These are phyloP conservation scores for Enteromius paludinosus DNA, from an alignment of 2,797 vertebrate genomes.

Conservation along the genomic window DNA sequence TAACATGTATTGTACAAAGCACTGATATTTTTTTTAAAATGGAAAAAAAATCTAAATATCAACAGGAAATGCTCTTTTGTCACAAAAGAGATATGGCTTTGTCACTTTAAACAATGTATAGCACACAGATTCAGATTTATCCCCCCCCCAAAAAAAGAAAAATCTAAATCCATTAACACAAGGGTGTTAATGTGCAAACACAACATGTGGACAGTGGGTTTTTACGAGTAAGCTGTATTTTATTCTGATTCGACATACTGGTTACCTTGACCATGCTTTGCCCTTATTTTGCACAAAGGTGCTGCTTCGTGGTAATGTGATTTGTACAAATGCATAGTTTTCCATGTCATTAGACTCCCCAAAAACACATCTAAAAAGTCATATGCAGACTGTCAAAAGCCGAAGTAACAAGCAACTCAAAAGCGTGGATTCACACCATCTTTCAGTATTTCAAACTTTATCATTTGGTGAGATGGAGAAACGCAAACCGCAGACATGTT, in stretches of 20 bases:
- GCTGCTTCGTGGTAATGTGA: conserved; percentile 46
- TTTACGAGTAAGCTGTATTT: conserved; percentile 34
- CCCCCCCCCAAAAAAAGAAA: background rate
- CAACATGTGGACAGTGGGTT: background rate
- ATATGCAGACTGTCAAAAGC: background rate
- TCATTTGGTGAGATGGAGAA: conserved; percentile 21
- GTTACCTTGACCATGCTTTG: conserved; percentile 33
- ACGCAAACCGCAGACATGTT: conserved; percentile 7
- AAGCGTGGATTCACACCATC: background rate
- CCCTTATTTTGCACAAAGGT: conserved; percentile 48
- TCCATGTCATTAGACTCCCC: conserved; percentile 34
- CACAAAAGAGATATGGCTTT: conserved; percentile 90
- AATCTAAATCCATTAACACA: conserved; percentile 53
- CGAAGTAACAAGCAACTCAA: background rate
- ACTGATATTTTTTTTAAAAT: too few species aligned
- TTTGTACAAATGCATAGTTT: conserved; percentile 65
- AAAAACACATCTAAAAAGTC: background rate
- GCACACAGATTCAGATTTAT: conserved; percentile 55
- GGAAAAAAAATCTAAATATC: too few species aligned
- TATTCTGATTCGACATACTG: conserved; percentile 21
- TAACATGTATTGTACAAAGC: conserved; percentile 87
- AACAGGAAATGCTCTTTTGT: conserved; percentile 82
- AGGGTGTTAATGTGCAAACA: conserved; percentile 40
- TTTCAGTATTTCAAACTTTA: background rate
- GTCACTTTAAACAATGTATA: conserved; percentile 75